phyloP scores from a whole-genome alignment of 2,113 vertebrate species.

The Elanus axillaris region DNA sequence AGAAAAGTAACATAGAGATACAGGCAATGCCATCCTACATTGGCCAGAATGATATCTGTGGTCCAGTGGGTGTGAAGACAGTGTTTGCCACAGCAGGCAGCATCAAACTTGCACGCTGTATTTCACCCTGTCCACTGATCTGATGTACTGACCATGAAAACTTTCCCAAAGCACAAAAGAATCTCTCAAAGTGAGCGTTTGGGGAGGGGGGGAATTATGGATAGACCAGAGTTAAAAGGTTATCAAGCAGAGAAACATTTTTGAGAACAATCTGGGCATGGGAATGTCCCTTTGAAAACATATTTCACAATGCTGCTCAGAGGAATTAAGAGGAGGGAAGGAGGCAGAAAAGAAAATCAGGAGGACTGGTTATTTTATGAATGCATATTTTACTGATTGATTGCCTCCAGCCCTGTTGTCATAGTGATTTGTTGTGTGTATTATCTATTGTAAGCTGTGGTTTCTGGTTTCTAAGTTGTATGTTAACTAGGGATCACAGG shows the following conservation, averaged over 20 bases:
- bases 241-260: background rate
- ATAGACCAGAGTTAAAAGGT: background rate
- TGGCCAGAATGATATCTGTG: background rate
- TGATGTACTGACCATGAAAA: background rate
- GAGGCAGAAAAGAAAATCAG: background rate
- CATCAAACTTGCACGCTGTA: background rate
- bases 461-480: background rate
- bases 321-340: background rate
- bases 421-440: background rate
- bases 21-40: background rate
- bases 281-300: background rate
- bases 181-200: background rate
- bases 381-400: background rate
- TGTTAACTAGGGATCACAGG: background rate
- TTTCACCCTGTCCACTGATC: background rate
- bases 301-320: background rate
- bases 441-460: background rate
- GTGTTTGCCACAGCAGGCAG: background rate
- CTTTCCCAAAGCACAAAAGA: background rate
- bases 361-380: background rate
- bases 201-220: background rate
- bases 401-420: background rate
- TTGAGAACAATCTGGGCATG: background rate
- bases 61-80: background rate
- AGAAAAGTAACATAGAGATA: background rate